Conservation (phyloP, 2,888 invertebrate species). For the Furcula furcula region DNA sequence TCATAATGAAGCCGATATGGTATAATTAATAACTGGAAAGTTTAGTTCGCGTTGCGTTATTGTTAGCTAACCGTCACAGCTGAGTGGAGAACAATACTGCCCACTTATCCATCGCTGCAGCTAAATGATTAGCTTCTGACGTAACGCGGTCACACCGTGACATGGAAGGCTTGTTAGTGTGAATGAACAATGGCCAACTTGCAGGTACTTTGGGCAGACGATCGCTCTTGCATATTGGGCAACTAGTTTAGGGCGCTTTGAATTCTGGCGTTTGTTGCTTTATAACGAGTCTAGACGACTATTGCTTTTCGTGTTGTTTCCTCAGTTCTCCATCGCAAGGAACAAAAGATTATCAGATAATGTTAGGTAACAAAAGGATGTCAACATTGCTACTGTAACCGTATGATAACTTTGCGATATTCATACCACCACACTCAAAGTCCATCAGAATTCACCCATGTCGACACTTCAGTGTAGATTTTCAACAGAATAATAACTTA, state of each 20-base stretch:
- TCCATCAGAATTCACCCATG: no score
- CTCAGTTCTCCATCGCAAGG: no score
- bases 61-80: constrained; percentile 28
- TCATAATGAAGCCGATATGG: constrained; percentile 43
- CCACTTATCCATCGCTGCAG: constrained; percentile 40
- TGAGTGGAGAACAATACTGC: constrained; percentile 50
- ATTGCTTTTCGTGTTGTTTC: no score
- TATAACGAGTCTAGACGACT: no score
- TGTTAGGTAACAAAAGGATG: no score
- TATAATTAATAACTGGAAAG: constrained; percentile 68
- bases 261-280: no score
- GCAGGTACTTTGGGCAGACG: constrained; percentile 30
- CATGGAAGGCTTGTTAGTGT: constrained; percentile 44
- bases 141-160: constrained; percentile 61
- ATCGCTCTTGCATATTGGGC: constrained; percentile 34
- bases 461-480: no score
- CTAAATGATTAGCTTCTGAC: constrained; percentile 68
- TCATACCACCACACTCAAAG: no score
- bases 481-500: no score
- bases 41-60: constrained; percentile 42
- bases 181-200: constrained; percentile 41
- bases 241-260: constrained; percentile 19
- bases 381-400: no score
- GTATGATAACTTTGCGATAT: no score
- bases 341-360: no score